phyloP scores from a whole-genome alignment of 2,113 vertebrate genomes.

The Halichoeres trimaculatus region DNA sequence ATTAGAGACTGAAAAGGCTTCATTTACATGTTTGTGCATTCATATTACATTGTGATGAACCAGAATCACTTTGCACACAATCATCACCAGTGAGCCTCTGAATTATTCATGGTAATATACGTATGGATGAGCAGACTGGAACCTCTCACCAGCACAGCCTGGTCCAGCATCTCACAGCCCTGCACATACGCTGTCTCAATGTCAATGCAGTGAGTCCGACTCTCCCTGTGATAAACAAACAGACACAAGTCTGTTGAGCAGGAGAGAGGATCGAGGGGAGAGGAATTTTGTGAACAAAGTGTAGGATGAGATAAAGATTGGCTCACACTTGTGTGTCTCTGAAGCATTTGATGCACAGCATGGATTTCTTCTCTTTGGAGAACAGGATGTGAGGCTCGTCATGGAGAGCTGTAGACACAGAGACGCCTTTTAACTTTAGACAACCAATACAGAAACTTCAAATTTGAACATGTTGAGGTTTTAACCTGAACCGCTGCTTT shows the following conservation, averaged over 20 bases:
- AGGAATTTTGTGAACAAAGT: neutral
- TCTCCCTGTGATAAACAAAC: conserved; percentile 83
- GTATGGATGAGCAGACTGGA: neutral
- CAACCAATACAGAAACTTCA: too few relatives aligned
- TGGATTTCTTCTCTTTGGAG: conserved; percentile 93
- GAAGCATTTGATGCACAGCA: conserved; percentile 98
- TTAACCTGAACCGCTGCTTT: too few relatives aligned
- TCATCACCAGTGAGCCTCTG: conserved; percentile 1
- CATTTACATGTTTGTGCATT: neutral
- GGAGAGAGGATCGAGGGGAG: neutral
- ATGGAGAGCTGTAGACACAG: conserved; percentile 85
- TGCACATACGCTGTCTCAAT: conserved; percentile 93
- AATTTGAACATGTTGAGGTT: too few relatives aligned
- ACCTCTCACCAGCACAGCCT: conserved; percentile 89
- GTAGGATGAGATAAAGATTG: neutral
- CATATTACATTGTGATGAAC: neutral
- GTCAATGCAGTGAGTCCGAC: conserved; percentile 93
- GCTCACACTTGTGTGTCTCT: conserved; percentile 95
- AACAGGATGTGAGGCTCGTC: conserved; percentile 96
- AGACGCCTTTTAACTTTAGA: neutral
- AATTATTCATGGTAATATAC: conserved; percentile 35
- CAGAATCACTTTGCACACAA: neutral
- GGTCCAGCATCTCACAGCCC: conserved; percentile 94
- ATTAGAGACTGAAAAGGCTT: neutral
- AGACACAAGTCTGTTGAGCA: neutral